Evolutionary conservation across 1,140 invertebrate species (phyloP), one percentile per base, ranked within the genome.

Genomic region (Leguminivora glycinivorella): DNA sequence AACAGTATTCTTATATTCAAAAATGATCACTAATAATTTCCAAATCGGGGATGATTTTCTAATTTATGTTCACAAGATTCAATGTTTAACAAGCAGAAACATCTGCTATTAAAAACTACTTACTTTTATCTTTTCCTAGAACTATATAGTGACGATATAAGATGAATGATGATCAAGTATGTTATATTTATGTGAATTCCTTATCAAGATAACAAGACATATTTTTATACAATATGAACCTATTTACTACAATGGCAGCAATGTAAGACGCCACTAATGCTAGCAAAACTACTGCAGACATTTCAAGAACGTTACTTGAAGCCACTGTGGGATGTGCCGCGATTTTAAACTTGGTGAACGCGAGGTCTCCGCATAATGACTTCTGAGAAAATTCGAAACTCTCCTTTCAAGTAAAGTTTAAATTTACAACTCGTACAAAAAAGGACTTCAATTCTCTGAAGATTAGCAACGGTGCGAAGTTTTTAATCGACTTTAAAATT

Each of bases 371-470:
- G 70, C 73, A 74, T 74, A 74, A 74, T 70, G 70, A 74, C 56
- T 74, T 26, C 38, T 38, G 19, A 12, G 25, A 68, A 56, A 75
- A 70, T 63, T 63, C 58, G 25, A 63, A 63, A 63, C 26, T 63
- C 58, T 5, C 58, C 26, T 70, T 78, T 70, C 67, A 72, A 78
- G 76, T 67, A 70, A 75, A 76, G 81, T 81, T 81, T 63, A 63
- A 63, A 63, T 63, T 63, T 63, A 63, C 26, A 63, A 63, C 58
- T 63, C 58, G 12, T 34, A 17, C 58, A 4, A 63, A 31, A 63
- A 63, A 63, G 25, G 25, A 34, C 29, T 63, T 31, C 26, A 29
- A 63, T 29, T 63, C 58, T 25, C 58, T 17, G 9, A 29, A 29
- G 58, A 63, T 29, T 63, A 63, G 58, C 31, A 63, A 17, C 29